Evolutionary conservation across 2,113 vertebrate genomes (phyloP).

Genomic region (Mastomys coucha): DNA sequence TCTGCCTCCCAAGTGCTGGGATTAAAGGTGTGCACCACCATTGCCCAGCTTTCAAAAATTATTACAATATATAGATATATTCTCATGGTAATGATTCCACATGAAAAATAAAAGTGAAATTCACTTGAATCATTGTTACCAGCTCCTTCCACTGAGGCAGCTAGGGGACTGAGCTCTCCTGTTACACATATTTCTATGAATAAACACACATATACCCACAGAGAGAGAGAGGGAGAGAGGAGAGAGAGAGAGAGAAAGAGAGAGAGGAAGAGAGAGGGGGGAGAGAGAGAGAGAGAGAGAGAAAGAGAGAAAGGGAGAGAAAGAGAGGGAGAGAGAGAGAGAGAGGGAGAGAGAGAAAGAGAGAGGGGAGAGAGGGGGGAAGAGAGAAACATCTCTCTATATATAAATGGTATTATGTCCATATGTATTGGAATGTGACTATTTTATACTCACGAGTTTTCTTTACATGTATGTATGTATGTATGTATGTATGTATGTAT

Average conservation of each 20-base stretch:
- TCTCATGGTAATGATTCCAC: not conserved
- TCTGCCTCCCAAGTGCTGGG: too few species aligned
- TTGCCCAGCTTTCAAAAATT: not conserved
- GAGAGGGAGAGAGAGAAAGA: not conserved
- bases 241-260: not conserved
- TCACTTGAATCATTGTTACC: not conserved
- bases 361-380: not conserved
- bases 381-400: not conserved
- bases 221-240: not conserved
- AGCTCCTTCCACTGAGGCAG: not conserved
- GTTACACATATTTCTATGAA: not conserved
- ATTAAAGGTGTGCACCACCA: too few species aligned
- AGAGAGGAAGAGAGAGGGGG: not conserved
- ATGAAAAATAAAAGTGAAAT: not conserved
- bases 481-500: not conserved
- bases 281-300: not conserved
- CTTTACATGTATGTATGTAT: not conserved
- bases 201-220: not conserved
- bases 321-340: not conserved
- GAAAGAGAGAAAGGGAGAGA: not conserved
- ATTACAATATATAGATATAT: not conserved
- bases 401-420: not conserved
- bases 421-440: not conserved
- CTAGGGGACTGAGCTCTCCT: not conserved
- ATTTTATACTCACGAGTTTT: not conserved